phyloP scores from a whole-genome alignment of 2,113 vertebrate genomes.

The Nycticryphes semicollaris region DNA sequence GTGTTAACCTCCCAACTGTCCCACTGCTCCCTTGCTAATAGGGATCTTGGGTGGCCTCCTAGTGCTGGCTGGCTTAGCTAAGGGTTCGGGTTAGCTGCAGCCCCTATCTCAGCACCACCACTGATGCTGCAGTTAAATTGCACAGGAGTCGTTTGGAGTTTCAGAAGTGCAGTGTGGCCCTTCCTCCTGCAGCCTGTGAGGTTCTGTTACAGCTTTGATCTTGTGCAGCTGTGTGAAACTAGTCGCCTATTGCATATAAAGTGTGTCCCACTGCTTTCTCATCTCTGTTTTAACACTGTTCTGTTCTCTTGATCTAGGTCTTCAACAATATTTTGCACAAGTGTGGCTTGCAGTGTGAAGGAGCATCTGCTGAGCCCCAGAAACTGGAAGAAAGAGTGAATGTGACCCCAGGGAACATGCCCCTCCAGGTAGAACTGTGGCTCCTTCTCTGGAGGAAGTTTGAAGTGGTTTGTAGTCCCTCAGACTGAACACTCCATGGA shows the following conservation, averaged over 20 bases:
- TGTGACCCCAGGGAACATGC: constrained; percentile 82
- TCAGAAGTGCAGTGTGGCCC: background rate
- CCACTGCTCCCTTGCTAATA: background rate
- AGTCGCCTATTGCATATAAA: background rate
- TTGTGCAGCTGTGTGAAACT: background rate
- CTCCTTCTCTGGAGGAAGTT: background rate
- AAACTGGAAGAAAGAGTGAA: constrained; percentile 81
- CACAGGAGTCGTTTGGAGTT: fast-evolving
- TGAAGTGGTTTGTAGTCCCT: background rate
- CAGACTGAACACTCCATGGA: background rate
- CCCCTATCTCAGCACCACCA: background rate
- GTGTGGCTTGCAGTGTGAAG: constrained; percentile 86
- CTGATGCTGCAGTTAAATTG: background rate
- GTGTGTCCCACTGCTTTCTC: background rate
- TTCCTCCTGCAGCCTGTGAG: background rate
- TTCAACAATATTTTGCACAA: constrained; percentile 85
- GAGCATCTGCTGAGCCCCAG: constrained; percentile 79
- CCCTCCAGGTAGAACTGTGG: constrained; percentile 79
- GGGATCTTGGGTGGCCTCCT: background rate
- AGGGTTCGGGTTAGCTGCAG: background rate
- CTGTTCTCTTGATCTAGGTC: constrained; percentile 75
- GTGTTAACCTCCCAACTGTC: background rate
- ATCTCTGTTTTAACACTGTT: background rate
- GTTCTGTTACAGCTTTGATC: background rate
- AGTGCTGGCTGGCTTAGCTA: background rate